Base-by-base conservation (phyloP, 2,113 vertebrate genomes). In the Larimichthys crocea region DNA sequence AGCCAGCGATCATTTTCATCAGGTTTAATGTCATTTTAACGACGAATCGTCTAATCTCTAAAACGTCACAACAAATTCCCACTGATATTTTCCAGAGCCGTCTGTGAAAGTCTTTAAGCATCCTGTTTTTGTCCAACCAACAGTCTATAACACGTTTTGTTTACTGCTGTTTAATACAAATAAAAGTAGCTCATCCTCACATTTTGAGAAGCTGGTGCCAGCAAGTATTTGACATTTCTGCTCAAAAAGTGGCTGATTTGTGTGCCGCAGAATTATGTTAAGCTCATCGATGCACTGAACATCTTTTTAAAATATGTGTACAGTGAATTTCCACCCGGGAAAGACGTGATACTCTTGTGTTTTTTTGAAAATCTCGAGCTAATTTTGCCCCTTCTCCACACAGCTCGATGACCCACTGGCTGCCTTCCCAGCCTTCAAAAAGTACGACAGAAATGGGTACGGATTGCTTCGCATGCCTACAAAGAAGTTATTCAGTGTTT, bases 401-500 rank as follows among this genome's bases (percentile, higher is more conserved):
- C 92, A 99, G 98, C 96, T 99, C 0, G 95, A 96, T 0, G 97
- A 99, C 64, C 98, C 98, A 0, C 90, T 99, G 14, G 94, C 96
- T 59, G 94, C 97, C 3, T 98, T 99, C 86, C 97, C 98, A 0
- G 97, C 97, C 71, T 99, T 99, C 88, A 99, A 97, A 91, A 98
- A 97, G 64, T 99, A 97, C 1, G 97, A 99, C 90, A 94, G 98
- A 46, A 98, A 99, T 1, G 98, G 97, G 98, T 99, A 94, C 75
- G 97, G 31, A 55, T 17, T 3, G 24, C 46, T 72, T 74, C 66
- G 9, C 61, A 29, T n/a, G 20, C 48, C 10, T 44, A 64, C 81
- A 83, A 72, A 86, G 24, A 63, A 19, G 67, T 80, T 53, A 56
- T 68, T 71, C 42, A 77, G 10, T 4, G 0, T 62, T 55, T 10